phyloP scores from a whole-genome alignment of 2,888 invertebrate genomes.

The Caenorhabditis sp. region DNA sequence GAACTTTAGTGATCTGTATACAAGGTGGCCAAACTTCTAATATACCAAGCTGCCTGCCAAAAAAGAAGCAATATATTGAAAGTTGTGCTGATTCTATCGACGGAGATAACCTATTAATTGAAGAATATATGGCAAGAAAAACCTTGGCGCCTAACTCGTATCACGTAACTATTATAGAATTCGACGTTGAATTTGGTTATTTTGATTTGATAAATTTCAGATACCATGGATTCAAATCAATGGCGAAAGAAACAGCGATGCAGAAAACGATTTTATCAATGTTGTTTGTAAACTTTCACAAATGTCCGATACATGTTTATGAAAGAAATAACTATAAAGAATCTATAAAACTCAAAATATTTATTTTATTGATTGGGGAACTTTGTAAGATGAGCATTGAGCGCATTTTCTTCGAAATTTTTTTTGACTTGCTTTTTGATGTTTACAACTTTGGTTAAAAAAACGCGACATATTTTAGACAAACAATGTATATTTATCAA shows the following conservation, averaged over 20 bases:
- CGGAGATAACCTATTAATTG: constrained; percentile 22
- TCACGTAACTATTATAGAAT: not conserved
- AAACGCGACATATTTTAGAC: no score
- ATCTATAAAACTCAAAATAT: constrained; percentile 1
- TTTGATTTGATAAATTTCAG: constrained; percentile 10
- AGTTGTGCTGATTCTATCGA: constrained; percentile 23
- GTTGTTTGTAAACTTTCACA: constrained; percentile 14
- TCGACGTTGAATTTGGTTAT: not conserved
- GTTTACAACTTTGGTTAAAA: no score
- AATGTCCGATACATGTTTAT: constrained; percentile 3
- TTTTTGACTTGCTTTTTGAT: no score
- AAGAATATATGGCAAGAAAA: constrained; percentile 23
- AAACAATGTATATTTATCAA: no score
- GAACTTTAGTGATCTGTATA: not conserved
- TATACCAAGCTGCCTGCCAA: not conserved
- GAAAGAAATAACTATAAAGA: not conserved
- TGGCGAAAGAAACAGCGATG: constrained; percentile 10
- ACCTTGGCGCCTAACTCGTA: not conserved
- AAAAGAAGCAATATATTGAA: not conserved
- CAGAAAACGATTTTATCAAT: constrained; percentile 10
- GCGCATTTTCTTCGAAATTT: no score
- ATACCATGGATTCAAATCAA: constrained; percentile 33
- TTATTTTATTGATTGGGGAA: no score
- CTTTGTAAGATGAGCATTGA: no score
- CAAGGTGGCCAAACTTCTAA: not conserved